These are phyloP conservation scores for Hormaphis cornu DNA, from an alignment of 1,140 invertebrate species.

Conservation along the genomic window DNA sequence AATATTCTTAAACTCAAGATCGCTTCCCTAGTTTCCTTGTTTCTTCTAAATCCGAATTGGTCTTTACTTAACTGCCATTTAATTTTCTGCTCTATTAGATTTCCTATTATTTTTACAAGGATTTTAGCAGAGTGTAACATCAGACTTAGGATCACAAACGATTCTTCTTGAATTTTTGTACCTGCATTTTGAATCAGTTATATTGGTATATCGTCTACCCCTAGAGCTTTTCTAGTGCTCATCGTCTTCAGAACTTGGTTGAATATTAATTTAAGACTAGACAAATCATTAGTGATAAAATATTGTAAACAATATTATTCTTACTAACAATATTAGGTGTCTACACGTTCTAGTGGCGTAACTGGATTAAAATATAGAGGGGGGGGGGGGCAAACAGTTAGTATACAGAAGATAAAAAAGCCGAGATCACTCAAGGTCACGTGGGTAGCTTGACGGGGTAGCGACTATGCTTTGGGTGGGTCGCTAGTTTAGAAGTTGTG, in stretches of 20 bases:
- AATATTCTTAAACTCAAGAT: not conserved
- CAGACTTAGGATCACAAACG: not conserved
- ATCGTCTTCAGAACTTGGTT: not conserved
- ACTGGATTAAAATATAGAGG: too few species aligned
- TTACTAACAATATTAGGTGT: too few species aligned
- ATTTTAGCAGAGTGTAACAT: not conserved
- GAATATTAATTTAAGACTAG: too few species aligned
- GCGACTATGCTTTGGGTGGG: too few species aligned
- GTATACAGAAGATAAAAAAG: too few species aligned
- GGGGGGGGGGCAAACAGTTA: too few species aligned
- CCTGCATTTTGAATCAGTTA: not conserved
- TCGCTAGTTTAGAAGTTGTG: too few species aligned
- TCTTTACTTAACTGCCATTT: not conserved
- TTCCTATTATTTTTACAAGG: not conserved
- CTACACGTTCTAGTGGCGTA: too few species aligned
- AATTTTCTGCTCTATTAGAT: conserved; percentile 9
- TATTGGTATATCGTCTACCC: not conserved
- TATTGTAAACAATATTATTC: too few species aligned
- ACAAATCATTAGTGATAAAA: too few species aligned
- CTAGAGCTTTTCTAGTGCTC: not conserved
- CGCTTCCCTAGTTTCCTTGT: conserved; percentile 4
- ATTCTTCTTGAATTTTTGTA: not conserved
- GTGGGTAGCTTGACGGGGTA: too few species aligned
- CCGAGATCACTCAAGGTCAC: too few species aligned
- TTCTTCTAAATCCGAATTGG: conserved; percentile 19